A percentile compares a stretch with the other conserved stretches of the same genome.
These are phyloP conservation scores for Acyrthosiphon pisum DNA, from an alignment of 1,140 invertebrate genomes.

Conservation along the genomic window DNA sequence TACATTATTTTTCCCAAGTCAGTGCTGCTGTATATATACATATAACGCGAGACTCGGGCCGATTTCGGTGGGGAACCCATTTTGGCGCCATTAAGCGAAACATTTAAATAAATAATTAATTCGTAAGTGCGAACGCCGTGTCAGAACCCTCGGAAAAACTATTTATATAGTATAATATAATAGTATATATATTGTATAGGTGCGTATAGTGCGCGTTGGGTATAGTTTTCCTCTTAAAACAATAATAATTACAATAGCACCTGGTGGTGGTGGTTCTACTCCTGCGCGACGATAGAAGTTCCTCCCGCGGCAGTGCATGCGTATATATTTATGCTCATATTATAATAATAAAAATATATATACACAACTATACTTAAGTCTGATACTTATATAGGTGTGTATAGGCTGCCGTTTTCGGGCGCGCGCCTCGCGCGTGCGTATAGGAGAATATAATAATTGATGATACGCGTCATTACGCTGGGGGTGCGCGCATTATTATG, in stretches of 20 bases:
- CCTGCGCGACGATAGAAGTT: background rate
- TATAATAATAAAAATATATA: background rate
- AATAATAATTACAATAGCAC: conserved; percentile 22
- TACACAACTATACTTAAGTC: background rate
- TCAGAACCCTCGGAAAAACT: background rate
- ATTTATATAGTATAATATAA: conserved; percentile 17
- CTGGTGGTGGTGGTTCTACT: background rate
- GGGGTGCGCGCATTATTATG: background rate
- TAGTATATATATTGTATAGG: background rate
- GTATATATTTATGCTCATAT: background rate
- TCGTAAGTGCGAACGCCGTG: background rate
- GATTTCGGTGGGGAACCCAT: background rate
- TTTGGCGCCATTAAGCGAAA: conserved; percentile 24
- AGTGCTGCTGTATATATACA: background rate
- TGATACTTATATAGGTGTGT: background rate
- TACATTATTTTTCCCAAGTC: background rate
- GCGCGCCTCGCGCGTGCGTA: background rate
- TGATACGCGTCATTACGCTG: background rate
- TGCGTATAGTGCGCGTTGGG: background rate
- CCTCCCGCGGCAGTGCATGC: background rate
- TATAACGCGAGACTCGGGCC: background rate
- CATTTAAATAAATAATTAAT: conserved; percentile 41
- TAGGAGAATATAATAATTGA: background rate
- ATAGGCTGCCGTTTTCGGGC: background rate
- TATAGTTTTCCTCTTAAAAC: background rate